These are phyloP conservation scores for Agapornis canus DNA, from an alignment of 2,797 vertebrate genomes.

Conservation along the genomic window DNA sequence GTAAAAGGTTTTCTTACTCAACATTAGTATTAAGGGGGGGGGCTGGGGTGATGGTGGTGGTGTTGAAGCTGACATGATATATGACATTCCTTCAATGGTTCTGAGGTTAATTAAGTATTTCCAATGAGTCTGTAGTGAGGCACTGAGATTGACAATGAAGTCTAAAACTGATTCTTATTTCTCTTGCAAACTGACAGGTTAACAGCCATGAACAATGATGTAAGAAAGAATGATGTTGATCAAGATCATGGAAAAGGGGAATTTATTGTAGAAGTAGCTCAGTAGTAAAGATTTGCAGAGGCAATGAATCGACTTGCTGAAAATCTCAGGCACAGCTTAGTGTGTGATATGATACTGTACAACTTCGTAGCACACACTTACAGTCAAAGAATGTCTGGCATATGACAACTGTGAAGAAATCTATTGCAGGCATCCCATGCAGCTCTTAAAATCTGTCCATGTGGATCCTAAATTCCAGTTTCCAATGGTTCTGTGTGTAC, in stretches of 20 bases:
- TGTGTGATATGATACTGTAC: background rate
- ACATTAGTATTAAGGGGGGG: background rate
- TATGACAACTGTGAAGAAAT: background rate
- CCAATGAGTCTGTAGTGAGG: background rate
- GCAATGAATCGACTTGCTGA: background rate
- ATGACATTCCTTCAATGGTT: background rate
- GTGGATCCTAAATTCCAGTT: background rate
- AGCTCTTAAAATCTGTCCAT: background rate
- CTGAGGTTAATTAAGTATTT: background rate
- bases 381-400: background rate
- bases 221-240: background rate
- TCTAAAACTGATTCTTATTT: background rate
- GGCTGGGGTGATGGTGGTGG: background rate
- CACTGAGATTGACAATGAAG: background rate
- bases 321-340: background rate
- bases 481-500: background rate
- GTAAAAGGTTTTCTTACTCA: background rate
- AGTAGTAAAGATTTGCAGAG: background rate
- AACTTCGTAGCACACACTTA: background rate
- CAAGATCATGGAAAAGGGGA: background rate
- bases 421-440: background rate
- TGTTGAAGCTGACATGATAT: background rate
- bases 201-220: background rate
- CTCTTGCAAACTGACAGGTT: background rate
- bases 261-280: background rate